Evolutionary conservation across 2,797 vertebrate genomes (phyloP), one percentile per base, ranked within the genome.

Genomic region (Ficedula albicollis): DNA sequence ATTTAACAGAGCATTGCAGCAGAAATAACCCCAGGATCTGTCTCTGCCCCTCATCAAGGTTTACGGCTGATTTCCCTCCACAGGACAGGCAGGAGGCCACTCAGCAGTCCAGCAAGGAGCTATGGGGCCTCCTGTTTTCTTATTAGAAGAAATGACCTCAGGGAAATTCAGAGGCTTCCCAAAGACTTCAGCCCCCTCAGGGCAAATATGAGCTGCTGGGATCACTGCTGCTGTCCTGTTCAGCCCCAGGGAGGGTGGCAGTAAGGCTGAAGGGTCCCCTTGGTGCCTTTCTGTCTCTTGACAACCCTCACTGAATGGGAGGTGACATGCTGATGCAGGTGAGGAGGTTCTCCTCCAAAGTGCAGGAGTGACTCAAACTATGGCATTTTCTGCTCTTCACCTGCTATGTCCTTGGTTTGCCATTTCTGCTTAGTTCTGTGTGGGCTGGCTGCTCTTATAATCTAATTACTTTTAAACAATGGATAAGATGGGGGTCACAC

Each of bases 281-380:
- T 4, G 5, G 52, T 39, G 36, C 30, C 15, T 9, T 78, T 55
- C 46, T 49, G 51, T 52, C 48, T 68, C 17, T 19, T 49, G 18
- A 34, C 8, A 63, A 4, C 34, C 29, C 13, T 48, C 29, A 44
- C 34, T 4, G 27, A 52, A 59, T 48, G n/a, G 78, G 22, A 29
- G 13, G 7, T 14, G 22, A 29, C 0, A 0, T 15, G 13, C 38
- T 64, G 62, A 5, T 39, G 19, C 1, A 4, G 19, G 21, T 23
- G 27, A 78, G 38, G 27, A 46, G 5, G 30, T 69, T 90, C 15
- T 67, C 32, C 43, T 77, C 18, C 29, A 56, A 64, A 72, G 17
- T 48, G 20, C 23, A 44, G 51, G 11, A 64, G 10, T 26, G 38
- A 52, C 17, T n/a, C 10, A 48, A 44, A 58, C 18, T 8, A 5